Base-by-base conservation (phyloP, 1,140 invertebrate genomes). In the Drosophila virilis region DNA sequence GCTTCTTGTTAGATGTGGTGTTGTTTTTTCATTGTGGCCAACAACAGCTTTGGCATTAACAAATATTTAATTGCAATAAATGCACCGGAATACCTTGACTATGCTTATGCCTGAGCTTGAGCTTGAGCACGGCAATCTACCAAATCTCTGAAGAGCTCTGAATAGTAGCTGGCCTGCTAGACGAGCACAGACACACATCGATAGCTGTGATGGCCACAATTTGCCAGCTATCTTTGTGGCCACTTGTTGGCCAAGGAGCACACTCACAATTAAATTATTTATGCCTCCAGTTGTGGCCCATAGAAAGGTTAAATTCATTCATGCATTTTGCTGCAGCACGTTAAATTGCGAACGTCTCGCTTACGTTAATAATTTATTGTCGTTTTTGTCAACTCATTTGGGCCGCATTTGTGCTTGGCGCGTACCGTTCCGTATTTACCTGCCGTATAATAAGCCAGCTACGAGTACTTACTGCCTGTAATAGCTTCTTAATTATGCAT, bases 21-120 rank as follows among this genome's bases (percentile, higher is more conserved):
- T 78, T 81, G 69, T 58, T 79, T 48, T 79, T 79, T 43, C 22
- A 28, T 78, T 83, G 79, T 75, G 68, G 77, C 68, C 69, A 70
- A 61, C 70, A 71, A 28, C 22, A 28, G 57, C 66, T 62, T 72
- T 78, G 76, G 72, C 77, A 83, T 79, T 77, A 84, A 75, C 84
- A 89, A 89, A 80, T 89, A 80, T 89, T 90, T 89, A 89, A 89
- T 89, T 89, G 84, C 84, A 89, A 89, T 89, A 89, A 89, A 89
- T 89, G 85, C 84, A 89, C 80, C 80, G 72, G 84, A 80, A 77
- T 70, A 77, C 84, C 84, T 89, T 89, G 82, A 80, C 79, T 74
- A 17, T 35, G 60, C 35, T 37, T 62, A 35, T 22, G 17, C 48
- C 48, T 46, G 61, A 48, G 62, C 67, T 55, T 74, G 72, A 76